Percentiles rank a stretch among this genome's conserved stretches.
Evolutionary conservation across 1,140 invertebrate genomes (phyloP).

Genomic region (Zeugodacus cucurbitae): DNA sequence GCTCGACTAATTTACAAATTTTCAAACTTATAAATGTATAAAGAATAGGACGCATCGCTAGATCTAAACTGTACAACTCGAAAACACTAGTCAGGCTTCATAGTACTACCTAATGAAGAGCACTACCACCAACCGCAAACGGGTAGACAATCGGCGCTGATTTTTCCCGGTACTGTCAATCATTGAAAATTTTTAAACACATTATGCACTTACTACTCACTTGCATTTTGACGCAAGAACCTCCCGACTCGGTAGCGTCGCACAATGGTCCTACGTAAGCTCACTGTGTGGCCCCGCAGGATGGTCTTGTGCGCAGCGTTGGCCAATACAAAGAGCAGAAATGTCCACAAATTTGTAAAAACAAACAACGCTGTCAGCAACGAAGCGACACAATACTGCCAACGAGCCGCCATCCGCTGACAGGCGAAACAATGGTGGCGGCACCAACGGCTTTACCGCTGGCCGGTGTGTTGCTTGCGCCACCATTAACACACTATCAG

Average conservation of each 20-base stretch:
- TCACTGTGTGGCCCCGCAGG: neutral
- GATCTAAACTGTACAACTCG: no score
- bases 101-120: no score
- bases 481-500: constrained; percentile 36
- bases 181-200: constrained; percentile 32
- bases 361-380: constrained; percentile 1
- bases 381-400: constrained; percentile 15
- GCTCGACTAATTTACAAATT: no score
- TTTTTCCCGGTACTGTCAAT: constrained; percentile 20
- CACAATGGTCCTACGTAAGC: neutral
- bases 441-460: neutral
- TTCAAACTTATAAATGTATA: no score
- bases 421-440: constrained; percentile 9
- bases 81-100: no score
- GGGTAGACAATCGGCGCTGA: neutral
- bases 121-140: neutral
- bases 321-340: neutral
- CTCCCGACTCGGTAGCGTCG: no score
- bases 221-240: constrained; percentile 11
- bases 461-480: constrained; percentile 22
- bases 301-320: neutral
- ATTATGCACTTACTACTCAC: constrained; percentile 14
- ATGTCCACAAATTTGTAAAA: constrained; percentile 30
- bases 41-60: no score
- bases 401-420: neutral